Base-by-base conservation (phyloP, 2,797 vertebrate genomes). In the Muscicapa comitata region DNA sequence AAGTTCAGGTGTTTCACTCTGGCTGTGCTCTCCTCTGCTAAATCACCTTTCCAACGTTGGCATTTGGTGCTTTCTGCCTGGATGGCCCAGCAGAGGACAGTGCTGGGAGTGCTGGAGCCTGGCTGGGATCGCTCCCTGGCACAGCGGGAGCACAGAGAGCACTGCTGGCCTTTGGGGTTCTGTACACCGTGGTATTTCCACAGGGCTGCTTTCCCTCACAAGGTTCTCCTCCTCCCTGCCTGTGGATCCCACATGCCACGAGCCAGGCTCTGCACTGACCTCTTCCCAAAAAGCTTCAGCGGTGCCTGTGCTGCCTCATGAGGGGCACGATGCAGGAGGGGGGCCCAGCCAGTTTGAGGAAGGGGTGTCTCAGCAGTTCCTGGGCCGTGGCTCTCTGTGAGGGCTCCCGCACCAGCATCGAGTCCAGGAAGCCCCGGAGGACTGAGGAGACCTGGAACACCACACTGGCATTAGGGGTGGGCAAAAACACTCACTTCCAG, bases 231-330 rank as follows among this genome's bases (percentile, higher is more conserved):
- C 15, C 5, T 77, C 48, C 43, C 28, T 67, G 76, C 66, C 78
- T 11, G 11, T 1, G 17, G 62, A 51, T 51, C 77, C 63, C 55
- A 67, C 23, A 7, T 0, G 75, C 74, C 9, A 0, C 19, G 35
- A 51, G 31, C 71, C 40, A 40, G 76, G 33, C 66, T 77, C 90
- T 57, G 70, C 62, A 35, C 63, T 5, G 11, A 63, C 29, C 33
- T 90, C 35, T 45, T 42, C 73, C 57, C 3, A 1, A 19, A 40
- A 33, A 10, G 37, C 19, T 0, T 99, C 98, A 99, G 97, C 98
- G 99, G 74, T 99, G 99, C 83, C 99, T 98, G 94, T 99, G 99
- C 95, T 99, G 99, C 97, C 99, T 98, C 99, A 99, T 99, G 83
- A 99, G 99, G 54, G 99, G 99, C 70, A 99, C 98, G 37, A 99